Base-by-base conservation (phyloP, 1,140 invertebrate genomes). In the Antheraea pernyi region DNA sequence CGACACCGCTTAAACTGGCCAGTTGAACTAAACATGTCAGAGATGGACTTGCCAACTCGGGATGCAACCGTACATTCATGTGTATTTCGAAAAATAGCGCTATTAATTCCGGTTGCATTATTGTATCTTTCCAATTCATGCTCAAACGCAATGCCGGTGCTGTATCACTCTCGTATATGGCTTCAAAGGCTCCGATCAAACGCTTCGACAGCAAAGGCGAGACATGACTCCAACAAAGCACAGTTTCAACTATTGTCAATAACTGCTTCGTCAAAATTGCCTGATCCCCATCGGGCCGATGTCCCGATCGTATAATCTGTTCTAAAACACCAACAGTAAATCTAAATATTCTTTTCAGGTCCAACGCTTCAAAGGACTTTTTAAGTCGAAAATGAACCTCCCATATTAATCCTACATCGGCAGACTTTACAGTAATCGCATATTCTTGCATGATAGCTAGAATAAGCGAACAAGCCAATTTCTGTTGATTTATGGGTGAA, bases 391-490 rank as follows among this genome's bases (percentile, higher is more conserved):
- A 95, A 89, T 98, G 97, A n/a, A 95, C 94, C 90, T 97, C 97
- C 96, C 96, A 98, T 16, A 97, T 95, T 58, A 98, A 87, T 10
- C 97, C 97, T 59, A 97, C 95, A 92, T 97, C 97, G 19, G 96
- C 96, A 8, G 97, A 97, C 84, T 97, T 96, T 0, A 95, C 94
- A n/a, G 97, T 97, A 53, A 94, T 96, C 59, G 96, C 95, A 93
- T 97, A 98, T 91, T 98, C 97, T 94, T 97, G 96, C 91, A 98
- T 95, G 53, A 98, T 91, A 10, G 96, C 95, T 65, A 95, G 93
- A 73, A 98, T 95, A 69, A 98, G 94, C 68, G 96, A 95, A 81
- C 97, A 98, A 10, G 96, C 97, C 46, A 98, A 84, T 68, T 95
- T 91, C 93, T 95, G 95, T 93, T 96, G 88, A 68, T 76, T 84